These are phyloP conservation scores for Ctenodactylus gundi DNA, from an alignment of 2,113 vertebrate species.

Conservation along the genomic window DNA sequence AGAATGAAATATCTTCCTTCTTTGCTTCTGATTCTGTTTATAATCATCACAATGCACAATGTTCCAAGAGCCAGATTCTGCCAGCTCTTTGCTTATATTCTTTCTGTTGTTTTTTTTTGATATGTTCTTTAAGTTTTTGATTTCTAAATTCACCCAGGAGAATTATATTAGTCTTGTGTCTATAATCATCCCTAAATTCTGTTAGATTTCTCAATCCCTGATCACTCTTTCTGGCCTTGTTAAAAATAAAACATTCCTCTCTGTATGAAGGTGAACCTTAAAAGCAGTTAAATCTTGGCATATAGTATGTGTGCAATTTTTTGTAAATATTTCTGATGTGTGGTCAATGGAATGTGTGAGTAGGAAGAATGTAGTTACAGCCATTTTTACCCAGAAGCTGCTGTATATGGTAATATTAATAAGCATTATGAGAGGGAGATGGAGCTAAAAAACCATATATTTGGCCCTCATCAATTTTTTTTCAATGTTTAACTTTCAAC, in stretches of 20 bases:
- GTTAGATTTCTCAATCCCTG: background rate
- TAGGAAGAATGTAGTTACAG: background rate
- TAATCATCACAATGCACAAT: no score
- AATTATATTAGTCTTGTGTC: background rate
- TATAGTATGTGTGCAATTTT: background rate
- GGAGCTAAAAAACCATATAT: background rate
- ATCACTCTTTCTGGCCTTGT: background rate
- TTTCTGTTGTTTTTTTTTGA: no score
- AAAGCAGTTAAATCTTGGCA: conserved; percentile 23
- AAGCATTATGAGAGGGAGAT: background rate
- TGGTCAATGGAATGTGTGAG: background rate
- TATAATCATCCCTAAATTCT: background rate
- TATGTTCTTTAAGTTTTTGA: background rate
- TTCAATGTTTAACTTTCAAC: background rate
- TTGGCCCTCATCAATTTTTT: background rate
- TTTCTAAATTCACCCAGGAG: background rate
- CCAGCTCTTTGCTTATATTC: background rate
- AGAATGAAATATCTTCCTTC: background rate
- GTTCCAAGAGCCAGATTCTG: background rate
- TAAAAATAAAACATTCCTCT: background rate
- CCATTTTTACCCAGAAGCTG: background rate
- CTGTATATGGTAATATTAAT: background rate
- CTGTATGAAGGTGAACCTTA: background rate
- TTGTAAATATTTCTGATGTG: background rate
- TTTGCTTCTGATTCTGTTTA: no score